Base-by-base conservation (phyloP, 2,797 vertebrate genomes). In the Rhinoraja longicauda region DNA sequence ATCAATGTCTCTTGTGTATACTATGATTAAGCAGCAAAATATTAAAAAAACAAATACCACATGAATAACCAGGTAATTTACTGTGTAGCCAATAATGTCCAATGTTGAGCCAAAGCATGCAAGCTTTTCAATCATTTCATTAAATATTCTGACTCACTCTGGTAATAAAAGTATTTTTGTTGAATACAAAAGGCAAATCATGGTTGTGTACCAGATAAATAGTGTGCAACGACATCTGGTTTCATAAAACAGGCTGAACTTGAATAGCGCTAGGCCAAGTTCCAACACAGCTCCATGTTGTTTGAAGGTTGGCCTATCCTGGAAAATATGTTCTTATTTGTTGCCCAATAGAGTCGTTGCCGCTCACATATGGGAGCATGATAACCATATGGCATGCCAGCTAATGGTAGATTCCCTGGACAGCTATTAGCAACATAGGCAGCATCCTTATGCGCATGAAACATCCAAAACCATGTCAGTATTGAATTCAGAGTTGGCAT, bases 61-160 rank as follows among this genome's bases (percentile, higher is more conserved):
- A 91, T 72, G 67, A 72, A 90, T n/a, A 26, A 72, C 39, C 62
- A 91, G 32, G n/a, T 70, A 90, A 70, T 64, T 90, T 70, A 39
- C 70, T 67, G n/a, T 26, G 39, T 32, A 90, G 90, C 10, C 12
- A 53, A 45, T 21, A 72, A 72, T 45, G 90, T 73, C 70, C 15
- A 32, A 24, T 62, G 86, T 86, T 64, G n/a, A 32, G 82, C 4
- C 26, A 62, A 86, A 86, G n/a, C 29, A 86, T 64, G n/a, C 29
- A 64, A 59, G 29, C 12, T 64, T 86, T 86, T 86, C 13, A 15
- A 59, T 29, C 12, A 29, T 84, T 84, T 10, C 53, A 84, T 84
- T 26, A 59, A 53, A 57, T 19, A 64, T 64, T 86, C 57, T 32
- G 82, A 32, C 26, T 62, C 13, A 59, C 5, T 19, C 57, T 19